Conservation (phyloP, 1,140 invertebrate species). For the Drosophila serrata region DNA sequence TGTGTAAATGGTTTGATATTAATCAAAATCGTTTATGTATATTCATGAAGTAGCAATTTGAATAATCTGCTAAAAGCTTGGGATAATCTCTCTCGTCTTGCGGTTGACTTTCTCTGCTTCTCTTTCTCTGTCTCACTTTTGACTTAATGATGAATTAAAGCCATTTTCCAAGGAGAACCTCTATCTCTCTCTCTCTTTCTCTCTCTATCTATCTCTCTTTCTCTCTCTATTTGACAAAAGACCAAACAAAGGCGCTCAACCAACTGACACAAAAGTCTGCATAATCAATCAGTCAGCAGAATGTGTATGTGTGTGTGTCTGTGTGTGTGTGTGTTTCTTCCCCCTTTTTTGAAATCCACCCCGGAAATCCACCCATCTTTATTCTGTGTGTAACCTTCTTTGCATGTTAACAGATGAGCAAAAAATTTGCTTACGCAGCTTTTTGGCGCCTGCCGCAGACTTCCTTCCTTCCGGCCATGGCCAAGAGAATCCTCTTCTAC, state of each 20-base stretch:
- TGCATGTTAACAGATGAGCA: conserved; percentile 49
- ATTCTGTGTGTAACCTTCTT: conserved; percentile 38
- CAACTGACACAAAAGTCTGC: conserved; percentile 81
- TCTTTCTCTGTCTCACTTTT: conserved; percentile 2
- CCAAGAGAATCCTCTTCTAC: conserved; percentile 1
- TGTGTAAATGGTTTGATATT: conserved; percentile 20
- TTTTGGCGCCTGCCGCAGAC: conserved; percentile 68
- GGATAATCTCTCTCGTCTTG: conserved; percentile 39
- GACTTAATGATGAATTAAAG: conserved; percentile 80
- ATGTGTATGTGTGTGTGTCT: conserved; percentile 7
- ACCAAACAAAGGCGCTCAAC: conserved; percentile 67
- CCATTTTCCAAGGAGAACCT: conserved; percentile 17
- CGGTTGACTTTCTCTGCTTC: conserved; percentile 13
- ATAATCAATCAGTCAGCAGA: conserved; percentile 78
- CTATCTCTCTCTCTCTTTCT: neutral
- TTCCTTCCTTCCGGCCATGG: conserved; percentile 64
- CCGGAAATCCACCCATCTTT: conserved; percentile 15
- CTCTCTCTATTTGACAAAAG: conserved; percentile 40
- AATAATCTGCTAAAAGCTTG: conserved; percentile 53
- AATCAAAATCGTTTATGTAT: conserved; percentile 57
- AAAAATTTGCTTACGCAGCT: conserved; percentile 73
- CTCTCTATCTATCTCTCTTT: neutral
- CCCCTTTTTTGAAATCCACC: neutral
- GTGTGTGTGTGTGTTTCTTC: conserved; percentile 4
- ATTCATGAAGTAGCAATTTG: conserved; percentile 57